Conservation (phyloP, 1,140 invertebrate genomes). For the Sarcophaga peregrina region DNA sequence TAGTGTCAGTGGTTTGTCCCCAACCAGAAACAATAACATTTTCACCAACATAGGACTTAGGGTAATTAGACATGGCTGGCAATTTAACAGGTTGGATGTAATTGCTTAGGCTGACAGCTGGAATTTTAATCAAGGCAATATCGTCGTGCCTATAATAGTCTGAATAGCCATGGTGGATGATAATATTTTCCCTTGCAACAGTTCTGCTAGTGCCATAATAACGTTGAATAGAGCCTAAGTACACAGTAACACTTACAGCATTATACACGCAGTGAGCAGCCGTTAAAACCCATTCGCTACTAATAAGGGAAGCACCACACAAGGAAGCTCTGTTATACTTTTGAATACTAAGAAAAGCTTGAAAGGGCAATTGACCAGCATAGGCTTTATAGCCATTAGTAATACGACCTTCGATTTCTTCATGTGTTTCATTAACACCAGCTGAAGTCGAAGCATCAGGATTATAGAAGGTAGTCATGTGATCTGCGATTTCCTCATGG, state of each 20-base stretch:
- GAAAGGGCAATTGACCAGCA: constrained; percentile 64
- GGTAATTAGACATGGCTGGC: constrained; percentile 51
- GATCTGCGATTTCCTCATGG: constrained; percentile 46
- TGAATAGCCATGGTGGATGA: constrained; percentile 39
- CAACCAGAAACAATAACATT: constrained; percentile 55
- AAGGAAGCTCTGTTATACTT: constrained; percentile 49
- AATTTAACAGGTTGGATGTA: constrained; percentile 47
- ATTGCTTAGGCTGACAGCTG: constrained; percentile 39
- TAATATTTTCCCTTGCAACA: constrained; percentile 12
- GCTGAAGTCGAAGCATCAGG: constrained; percentile 44
- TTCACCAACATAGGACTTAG: constrained; percentile 52
- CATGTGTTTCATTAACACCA: neutral
- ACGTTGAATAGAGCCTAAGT: constrained; percentile 31
- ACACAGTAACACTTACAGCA: constrained; percentile 17
- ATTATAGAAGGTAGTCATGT: too few species aligned
- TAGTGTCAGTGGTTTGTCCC: constrained; percentile 51
- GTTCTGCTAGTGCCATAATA: neutral
- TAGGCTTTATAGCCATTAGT: constrained; percentile 55
- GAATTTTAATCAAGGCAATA: constrained; percentile 58
- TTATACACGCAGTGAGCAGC: constrained; percentile 71
- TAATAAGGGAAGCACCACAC: constrained; percentile 71
- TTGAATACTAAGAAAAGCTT: constrained; percentile 58
- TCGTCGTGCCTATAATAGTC: constrained; percentile 53
- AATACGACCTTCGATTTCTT: constrained; percentile 57
- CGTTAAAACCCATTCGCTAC: constrained; percentile 70